phyloP scores from a whole-genome alignment of 2,888 invertebrate species.

The Lypha dubia region DNA sequence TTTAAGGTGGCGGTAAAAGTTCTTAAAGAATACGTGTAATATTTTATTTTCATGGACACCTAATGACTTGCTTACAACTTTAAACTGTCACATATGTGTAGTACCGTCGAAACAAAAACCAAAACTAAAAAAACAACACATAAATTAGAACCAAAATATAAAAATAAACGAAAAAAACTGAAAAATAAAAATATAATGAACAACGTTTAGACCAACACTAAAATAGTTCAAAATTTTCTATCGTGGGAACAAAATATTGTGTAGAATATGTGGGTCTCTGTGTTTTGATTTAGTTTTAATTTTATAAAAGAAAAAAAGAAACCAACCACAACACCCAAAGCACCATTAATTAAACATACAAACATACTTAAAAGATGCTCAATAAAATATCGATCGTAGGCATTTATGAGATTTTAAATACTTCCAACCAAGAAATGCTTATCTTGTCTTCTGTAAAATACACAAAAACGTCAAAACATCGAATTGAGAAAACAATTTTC shows the following conservation, averaged over 20 bases:
- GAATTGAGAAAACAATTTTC: background rate
- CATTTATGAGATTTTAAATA: background rate
- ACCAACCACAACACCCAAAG: background rate
- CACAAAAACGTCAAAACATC: background rate
- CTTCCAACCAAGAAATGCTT: background rate
- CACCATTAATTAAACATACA: background rate
- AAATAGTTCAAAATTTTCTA: background rate
- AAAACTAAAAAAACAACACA: background rate
- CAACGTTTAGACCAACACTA: background rate
- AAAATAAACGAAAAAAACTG: no score
- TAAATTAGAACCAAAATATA: background rate
- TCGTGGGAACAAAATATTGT: conserved; percentile 18
- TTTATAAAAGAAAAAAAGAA: background rate
- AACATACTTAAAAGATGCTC: background rate
- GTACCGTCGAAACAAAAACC: background rate
- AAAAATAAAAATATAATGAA: background rate
- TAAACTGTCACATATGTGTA: background rate
- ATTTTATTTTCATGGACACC: background rate
- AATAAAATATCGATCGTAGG: background rate
- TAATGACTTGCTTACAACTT: background rate
- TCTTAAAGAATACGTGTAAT: background rate
- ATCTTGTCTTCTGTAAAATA: background rate
- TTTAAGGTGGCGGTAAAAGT: background rate
- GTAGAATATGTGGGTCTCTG: background rate
- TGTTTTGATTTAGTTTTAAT: background rate